phyloP scores from a whole-genome alignment of 2,888 invertebrate genomes.

The Argyresthia albistria region DNA sequence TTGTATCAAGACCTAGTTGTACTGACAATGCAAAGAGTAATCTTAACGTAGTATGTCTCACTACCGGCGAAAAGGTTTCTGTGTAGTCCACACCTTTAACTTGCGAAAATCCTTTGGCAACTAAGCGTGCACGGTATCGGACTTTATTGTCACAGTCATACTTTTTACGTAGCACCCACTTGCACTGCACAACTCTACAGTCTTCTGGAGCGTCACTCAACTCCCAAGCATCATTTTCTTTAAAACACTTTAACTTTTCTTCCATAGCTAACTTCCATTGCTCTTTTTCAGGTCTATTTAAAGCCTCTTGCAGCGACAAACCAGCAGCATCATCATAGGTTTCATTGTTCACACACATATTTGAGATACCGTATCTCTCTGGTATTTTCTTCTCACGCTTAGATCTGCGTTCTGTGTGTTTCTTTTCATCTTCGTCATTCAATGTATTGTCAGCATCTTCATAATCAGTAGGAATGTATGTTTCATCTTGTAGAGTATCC shows the following conservation, averaged over 20 bases:
- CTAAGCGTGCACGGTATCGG: slow-evolving; percentile 8
- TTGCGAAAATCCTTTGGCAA: slow-evolving; percentile 6
- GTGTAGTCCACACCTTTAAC: slow-evolving; percentile 8
- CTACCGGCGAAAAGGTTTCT: slow-evolving; percentile 10
- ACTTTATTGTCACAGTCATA: slow-evolving; percentile 8
- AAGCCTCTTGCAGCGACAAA: slow-evolving; percentile 5
- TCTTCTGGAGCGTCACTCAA: slow-evolving; percentile 2
- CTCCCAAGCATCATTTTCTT: slow-evolving; percentile 6
- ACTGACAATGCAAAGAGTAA: slow-evolving; percentile 9
- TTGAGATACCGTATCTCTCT: neutral
- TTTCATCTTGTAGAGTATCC: neutral
- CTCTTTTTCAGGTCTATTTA: slow-evolving; percentile 8
- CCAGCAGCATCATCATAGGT: neutral
- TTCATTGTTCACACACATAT: neutral
- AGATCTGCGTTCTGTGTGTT: neutral
- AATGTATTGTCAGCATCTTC: neutral
- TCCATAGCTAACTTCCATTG: slow-evolving; percentile 3
- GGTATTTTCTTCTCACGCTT: neutral
- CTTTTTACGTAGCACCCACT: slow-evolving; percentile 6
- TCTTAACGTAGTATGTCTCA: slow-evolving; percentile 9
- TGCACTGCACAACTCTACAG: slow-evolving; percentile 3
- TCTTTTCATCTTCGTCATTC: neutral
- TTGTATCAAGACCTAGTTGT: slow-evolving; percentile 1
- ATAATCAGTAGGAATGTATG: neutral
- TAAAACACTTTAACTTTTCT: slow-evolving; percentile 3